Percentiles rank a stretch among this genome's conserved stretches.
Evolutionary conservation across 2,113 vertebrate species (phyloP).

Genomic region (Pungitius pungitius): DNA sequence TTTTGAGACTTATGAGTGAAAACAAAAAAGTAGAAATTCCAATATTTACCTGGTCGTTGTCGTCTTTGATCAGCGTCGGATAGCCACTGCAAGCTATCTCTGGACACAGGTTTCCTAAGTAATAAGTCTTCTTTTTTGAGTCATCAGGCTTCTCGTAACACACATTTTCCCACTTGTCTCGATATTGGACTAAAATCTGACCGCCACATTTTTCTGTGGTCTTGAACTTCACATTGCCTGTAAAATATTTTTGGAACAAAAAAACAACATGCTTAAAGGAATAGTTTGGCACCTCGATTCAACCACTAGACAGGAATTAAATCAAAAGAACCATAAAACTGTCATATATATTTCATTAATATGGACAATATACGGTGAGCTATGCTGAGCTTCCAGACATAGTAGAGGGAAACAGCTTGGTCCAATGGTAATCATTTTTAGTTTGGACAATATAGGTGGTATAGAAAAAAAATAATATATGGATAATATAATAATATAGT

Average conservation of each 20-base stretch:
- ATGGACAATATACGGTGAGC: not conserved
- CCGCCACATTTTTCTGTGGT: slow-evolving; percentile 55
- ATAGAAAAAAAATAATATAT: too few relatives aligned
- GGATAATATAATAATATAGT: too few relatives aligned
- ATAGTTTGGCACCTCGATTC: not conserved
- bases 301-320: not conserved
- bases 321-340: not conserved
- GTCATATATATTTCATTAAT: not conserved
- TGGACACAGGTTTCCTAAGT: not conserved
- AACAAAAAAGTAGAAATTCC: not conserved
- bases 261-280: not conserved
- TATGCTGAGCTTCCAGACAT: not conserved
- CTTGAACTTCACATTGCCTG: not conserved
- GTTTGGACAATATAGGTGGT: too few relatives aligned
- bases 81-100: accelerated
- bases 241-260: not conserved
- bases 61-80: accelerated
- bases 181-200: slow-evolving; percentile 13
- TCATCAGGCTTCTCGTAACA: accelerated
- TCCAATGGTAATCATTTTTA: not conserved
- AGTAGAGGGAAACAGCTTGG: not conserved
- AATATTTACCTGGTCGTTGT: accelerated
- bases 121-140: too few relatives aligned
- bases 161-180: not conserved
- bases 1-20: not conserved